Evolutionary conservation across 2,888 invertebrate species (phyloP).

Genomic region (Drosophila quinaria): DNA sequence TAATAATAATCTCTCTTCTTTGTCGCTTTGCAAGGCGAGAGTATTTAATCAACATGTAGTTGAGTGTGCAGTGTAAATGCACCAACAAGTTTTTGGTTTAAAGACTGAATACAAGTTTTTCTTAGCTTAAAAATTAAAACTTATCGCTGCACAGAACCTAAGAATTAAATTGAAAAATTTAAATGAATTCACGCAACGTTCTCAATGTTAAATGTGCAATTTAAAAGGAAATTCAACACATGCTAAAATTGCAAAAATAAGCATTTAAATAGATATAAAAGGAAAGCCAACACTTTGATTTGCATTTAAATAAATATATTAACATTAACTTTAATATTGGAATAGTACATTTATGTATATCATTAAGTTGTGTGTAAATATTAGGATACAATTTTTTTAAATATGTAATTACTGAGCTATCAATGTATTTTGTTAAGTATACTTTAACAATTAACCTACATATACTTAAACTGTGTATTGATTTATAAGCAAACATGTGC

Average conservation of each 20-base stretch:
- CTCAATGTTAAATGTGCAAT: slow-evolving; percentile 58
- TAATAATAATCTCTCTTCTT: neutral
- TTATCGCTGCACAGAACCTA: neutral
- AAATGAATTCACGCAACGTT: slow-evolving; percentile 24
- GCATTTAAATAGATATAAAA: slow-evolving; percentile 30
- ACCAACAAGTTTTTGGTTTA: slow-evolving; percentile 54
- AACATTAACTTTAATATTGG: slow-evolving; percentile 14
- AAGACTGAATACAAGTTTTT: slow-evolving; percentile 57
- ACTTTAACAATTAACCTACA: slow-evolving; percentile 12
- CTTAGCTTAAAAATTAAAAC: slow-evolving; percentile 18
- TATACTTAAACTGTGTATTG: slow-evolving; percentile 19
- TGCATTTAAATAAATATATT: slow-evolving; percentile 25
- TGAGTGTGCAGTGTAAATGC: slow-evolving; percentile 2
- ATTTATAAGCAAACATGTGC: slow-evolving; percentile 29
- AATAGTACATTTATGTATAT: slow-evolving; percentile 13
- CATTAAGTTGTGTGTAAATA: slow-evolving; percentile 74
- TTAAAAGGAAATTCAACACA: slow-evolving; percentile 19
- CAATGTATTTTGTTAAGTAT: slow-evolving; percentile 41
- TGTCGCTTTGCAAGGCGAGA: slow-evolving; percentile 9
- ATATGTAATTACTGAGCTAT: slow-evolving; percentile 56
- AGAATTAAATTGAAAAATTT: slow-evolving; percentile 2
- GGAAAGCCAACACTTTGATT: slow-evolving; percentile 26
- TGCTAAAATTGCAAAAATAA: slow-evolving; percentile 26
- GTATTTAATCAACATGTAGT: slow-evolving; percentile 7
- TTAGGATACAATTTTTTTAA: slow-evolving; percentile 45